phyloP scores from a whole-genome alignment of 1,140 invertebrate genomes.

The Lineus longissimus region DNA sequence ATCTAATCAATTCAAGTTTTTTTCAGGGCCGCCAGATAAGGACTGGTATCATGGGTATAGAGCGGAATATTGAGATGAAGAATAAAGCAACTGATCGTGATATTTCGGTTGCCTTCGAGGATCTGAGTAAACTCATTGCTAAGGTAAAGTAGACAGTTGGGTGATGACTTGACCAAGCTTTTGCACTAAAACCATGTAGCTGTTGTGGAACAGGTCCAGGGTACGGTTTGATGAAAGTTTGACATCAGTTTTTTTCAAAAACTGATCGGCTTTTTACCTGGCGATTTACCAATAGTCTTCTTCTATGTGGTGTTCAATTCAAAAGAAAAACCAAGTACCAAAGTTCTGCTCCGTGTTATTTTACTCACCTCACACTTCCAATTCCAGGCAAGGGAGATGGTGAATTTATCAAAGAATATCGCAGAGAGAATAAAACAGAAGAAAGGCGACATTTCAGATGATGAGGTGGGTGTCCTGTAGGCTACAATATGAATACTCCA shows the following conservation, averaged over 20 bases:
- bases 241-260: background rate
- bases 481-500: background rate
- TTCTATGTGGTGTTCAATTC: too few relatives aligned
- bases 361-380: slow-evolving; percentile 10
- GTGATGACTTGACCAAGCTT: too few relatives aligned
- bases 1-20: background rate
- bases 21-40: slow-evolving; percentile 30
- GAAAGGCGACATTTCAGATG: slow-evolving; percentile 93
- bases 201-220: background rate
- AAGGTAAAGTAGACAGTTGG: slow-evolving; percentile 61
- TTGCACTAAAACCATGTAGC: background rate
- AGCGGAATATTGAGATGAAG: slow-evolving; percentile 83
- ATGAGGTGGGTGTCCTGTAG: slow-evolving; percentile 64
- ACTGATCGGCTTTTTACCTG: too few relatives aligned
- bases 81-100: slow-evolving; percentile 85
- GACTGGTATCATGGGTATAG: slow-evolving; percentile 89
- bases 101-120: slow-evolving; percentile 91
- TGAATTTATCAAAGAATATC: slow-evolving; percentile 84
- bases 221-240: background rate
- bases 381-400: slow-evolving; percentile 84
- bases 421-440: slow-evolving; percentile 90
- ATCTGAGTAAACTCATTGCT: slow-evolving; percentile 88
- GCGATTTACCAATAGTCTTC: too few relatives aligned
- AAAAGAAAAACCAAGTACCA: too few relatives aligned
- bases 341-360: background rate